phyloP scores from a whole-genome alignment of 2,113 vertebrate species.

The Natator depressus region DNA sequence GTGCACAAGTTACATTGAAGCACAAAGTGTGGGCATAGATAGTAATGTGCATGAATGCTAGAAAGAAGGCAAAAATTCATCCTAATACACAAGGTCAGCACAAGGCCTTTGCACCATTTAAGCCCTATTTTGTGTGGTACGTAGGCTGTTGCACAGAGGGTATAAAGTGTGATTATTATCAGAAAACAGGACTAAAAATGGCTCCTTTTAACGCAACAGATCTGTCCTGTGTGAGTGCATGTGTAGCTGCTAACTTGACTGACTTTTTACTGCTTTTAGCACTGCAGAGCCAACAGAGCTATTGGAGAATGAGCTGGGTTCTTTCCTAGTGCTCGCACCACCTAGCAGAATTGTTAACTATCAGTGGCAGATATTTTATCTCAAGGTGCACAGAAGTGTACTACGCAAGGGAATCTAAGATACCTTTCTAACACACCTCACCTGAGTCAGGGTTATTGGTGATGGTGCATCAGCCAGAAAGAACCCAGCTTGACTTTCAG shows the following conservation, averaged over 20 bases:
- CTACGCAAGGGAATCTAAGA: neutral
- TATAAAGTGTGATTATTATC: no score
- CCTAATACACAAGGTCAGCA: neutral
- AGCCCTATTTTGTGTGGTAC: neutral
- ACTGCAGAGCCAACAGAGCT: neutral
- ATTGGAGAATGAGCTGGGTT: accelerated
- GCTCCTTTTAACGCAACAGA: no score
- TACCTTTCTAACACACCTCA: neutral
- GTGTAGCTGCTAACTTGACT: no score
- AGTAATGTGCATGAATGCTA: neutral
- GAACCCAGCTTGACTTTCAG: neutral
- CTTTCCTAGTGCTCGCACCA: neutral
- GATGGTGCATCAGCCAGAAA: neutral
- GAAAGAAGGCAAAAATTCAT: neutral
- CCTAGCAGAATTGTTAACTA: neutral
- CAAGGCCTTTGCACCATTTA: neutral
- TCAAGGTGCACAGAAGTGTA: neutral
- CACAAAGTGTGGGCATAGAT: neutral
- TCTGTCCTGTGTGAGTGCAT: no score
- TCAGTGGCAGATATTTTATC: neutral
- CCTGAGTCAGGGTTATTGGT: neutral
- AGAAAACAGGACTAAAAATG: no score
- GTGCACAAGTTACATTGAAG: no score
- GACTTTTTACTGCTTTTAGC: neutral
- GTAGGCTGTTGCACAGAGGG: neutral